Evolutionary conservation across 30 jellyfish, hydroid and myxozoan genomes (phyloP).

Genomic region (Clytia hemisphaerica): DNA sequence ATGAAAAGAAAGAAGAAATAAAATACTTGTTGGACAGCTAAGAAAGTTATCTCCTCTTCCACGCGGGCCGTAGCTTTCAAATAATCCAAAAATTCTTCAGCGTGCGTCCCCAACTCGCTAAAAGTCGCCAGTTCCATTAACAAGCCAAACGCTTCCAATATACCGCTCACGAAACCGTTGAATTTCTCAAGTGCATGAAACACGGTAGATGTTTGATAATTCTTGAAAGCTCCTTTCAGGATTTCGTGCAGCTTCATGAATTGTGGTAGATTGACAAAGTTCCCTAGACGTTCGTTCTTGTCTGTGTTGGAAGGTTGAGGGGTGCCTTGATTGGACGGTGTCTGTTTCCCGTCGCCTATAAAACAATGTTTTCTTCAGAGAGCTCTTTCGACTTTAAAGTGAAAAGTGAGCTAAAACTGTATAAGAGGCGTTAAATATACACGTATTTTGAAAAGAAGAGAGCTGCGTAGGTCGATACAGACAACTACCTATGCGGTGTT

Average conservation of each 20-base stretch:
- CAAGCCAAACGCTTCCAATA: constrained; percentile 68
- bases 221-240: constrained; percentile 74
- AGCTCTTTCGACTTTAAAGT: too few relatives aligned
- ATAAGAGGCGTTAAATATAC: too few relatives aligned
- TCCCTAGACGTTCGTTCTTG: constrained; percentile 73
- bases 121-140: constrained; percentile 85
- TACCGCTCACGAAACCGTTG: constrained; percentile 59
- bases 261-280: constrained; percentile 62
- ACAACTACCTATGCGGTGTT: too few relatives aligned
- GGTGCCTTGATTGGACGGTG: too few relatives aligned
- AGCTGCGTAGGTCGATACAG: too few relatives aligned
- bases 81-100: constrained; percentile 86
- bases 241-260: constrained; percentile 62
- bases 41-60: constrained; percentile 68
- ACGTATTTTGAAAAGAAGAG: too few relatives aligned
- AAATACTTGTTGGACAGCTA: constrained; percentile 89
- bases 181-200: constrained; percentile 67
- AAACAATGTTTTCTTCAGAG: too few relatives aligned
- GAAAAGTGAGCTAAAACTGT: too few relatives aligned
- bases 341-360: too few relatives aligned
- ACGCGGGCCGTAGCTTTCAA: constrained; percentile 72
- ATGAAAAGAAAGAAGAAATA: too few relatives aligned
- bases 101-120: constrained; percentile 70
- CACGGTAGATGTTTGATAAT: constrained; percentile 81
- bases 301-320: constrained; percentile 44